Base-by-base conservation (phyloP, 2,797 vertebrate genomes). In the Chaunax sp. region DNA sequence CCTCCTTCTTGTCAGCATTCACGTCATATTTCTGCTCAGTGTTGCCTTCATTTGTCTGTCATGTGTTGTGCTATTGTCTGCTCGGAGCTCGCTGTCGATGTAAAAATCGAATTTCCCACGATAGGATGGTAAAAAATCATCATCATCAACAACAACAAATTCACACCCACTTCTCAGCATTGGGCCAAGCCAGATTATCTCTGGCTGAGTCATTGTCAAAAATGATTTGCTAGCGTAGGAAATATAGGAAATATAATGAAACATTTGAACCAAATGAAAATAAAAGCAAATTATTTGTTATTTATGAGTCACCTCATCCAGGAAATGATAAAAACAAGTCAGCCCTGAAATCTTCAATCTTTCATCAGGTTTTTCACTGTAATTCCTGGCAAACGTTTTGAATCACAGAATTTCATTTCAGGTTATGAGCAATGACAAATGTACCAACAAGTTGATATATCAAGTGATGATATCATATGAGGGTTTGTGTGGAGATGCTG, bases 251-350 rank as follows among this genome's bases (percentile, higher is more conserved):
- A 55, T 30, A 51, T 30, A 6, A n/a, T 22, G 12, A 72, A 60
- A 61, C n/a, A 13, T 43, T 25, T n/a, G 0, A 22, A 38, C 11
- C 5, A 15, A 66, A 12, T 66, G 50, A 84, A 82, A 88, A 51
- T 74, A 64, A 87, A 85, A 83, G 30, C 0, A 0, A 40, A 25
- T 23, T 3, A 56, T n/a, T 26, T 33, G 45, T 59, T 35, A 1
- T 46, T n/a, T 40, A 20, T 77, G 75, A 87, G 64, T 81, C 76
- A 80, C 11, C 10, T 1, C 14, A 13, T 23, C 28, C 51, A 47
- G 52, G 68, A 62, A 66, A 6, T 20, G 15, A 14, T 25, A 7
- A 44, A 40, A 8, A 15, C 14, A 53, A 63, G 13, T 71, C 13
- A 51, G 47, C 30, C 11, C 14, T 49, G 50, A 68, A 53, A 37